Conservation (phyloP, 1,140 invertebrate species). For the Aphaenogaster ashmeadi region DNA sequence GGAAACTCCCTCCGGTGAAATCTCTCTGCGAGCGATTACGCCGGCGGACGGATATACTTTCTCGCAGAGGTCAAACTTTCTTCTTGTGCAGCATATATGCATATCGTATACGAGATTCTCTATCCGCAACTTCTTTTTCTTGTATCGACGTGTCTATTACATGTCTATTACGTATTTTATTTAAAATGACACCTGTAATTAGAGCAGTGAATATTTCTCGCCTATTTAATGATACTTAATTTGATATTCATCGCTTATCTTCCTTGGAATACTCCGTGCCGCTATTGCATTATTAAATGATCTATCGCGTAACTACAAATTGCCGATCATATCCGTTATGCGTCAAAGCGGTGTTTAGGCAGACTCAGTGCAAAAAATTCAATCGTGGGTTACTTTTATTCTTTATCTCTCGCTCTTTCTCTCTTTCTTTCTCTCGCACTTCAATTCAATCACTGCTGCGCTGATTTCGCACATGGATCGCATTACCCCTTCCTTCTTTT, state of each 20-base stretch:
- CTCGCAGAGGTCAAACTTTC: conserved; percentile 35
- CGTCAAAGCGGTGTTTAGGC: not conserved
- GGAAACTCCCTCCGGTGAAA: conserved; percentile 27
- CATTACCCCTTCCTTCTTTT: not conserved
- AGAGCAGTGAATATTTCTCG: not conserved
- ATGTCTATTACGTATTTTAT: not conserved
- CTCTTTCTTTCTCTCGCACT: conserved; percentile 2
- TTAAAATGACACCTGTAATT: not conserved
- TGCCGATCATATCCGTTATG: not conserved
- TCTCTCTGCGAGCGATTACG: conserved; percentile 1
- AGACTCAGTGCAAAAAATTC: not conserved
- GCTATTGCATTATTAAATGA: not conserved
- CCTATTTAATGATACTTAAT: not conserved
- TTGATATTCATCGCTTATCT: not conserved
- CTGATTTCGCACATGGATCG: not conserved
- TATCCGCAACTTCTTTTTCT: not conserved
- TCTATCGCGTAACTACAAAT: not conserved
- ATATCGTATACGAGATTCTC: not conserved
- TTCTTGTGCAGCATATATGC: not conserved
- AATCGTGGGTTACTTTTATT: not conserved
- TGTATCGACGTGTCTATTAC: not conserved
- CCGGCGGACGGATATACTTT: not conserved
- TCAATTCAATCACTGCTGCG: conserved; percentile 13
- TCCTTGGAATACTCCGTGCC: too few species aligned
- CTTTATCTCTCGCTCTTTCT: conserved; percentile 15